These are phyloP conservation scores for Bombus haemorrhoidalis DNA, from an alignment of 1,140 invertebrate species.

Conservation along the genomic window DNA sequence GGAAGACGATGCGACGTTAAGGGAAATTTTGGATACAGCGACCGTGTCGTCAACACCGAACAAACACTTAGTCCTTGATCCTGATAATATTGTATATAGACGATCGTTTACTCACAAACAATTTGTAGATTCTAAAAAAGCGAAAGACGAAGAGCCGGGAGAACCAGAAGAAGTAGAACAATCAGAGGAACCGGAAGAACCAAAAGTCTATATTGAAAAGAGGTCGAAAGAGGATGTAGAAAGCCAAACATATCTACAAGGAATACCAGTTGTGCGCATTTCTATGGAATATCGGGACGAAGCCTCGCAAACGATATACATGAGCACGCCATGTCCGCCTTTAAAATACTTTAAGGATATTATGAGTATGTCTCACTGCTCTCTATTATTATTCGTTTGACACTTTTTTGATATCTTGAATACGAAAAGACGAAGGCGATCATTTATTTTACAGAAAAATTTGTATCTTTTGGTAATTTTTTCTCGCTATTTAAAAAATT, in stretches of 20 bases:
- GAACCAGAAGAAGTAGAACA: neutral
- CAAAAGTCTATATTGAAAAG: too few relatives aligned
- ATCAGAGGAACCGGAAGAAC: too few relatives aligned
- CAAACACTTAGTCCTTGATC: constrained; percentile 31
- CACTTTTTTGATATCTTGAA: neutral
- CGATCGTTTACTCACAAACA: constrained; percentile 37
- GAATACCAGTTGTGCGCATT: constrained; percentile 57
- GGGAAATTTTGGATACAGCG: constrained; percentile 49
- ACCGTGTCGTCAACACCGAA: constrained; percentile 48
- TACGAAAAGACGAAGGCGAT: too few relatives aligned
- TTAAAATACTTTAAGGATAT: constrained; percentile 51
- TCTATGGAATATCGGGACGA: constrained; percentile 57
- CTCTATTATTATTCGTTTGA: neutral
- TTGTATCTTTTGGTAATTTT: too few relatives aligned
- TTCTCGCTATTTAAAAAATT: too few relatives aligned
- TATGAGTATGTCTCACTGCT: constrained; percentile 51
- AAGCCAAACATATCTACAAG: constrained; percentile 67
- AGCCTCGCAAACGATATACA: constrained; percentile 67
- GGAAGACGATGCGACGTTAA: constrained; percentile 59
- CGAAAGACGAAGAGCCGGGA: neutral
- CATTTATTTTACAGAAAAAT: too few relatives aligned
- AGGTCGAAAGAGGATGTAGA: constrained; percentile 30
- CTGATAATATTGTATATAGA: constrained; percentile 49
- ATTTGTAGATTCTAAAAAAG: constrained; percentile 51
- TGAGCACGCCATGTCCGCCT: constrained; percentile 51